Evolutionary conservation across 2,888 invertebrate genomes (phyloP).

Genomic region (Leptopilina syphax): DNA sequence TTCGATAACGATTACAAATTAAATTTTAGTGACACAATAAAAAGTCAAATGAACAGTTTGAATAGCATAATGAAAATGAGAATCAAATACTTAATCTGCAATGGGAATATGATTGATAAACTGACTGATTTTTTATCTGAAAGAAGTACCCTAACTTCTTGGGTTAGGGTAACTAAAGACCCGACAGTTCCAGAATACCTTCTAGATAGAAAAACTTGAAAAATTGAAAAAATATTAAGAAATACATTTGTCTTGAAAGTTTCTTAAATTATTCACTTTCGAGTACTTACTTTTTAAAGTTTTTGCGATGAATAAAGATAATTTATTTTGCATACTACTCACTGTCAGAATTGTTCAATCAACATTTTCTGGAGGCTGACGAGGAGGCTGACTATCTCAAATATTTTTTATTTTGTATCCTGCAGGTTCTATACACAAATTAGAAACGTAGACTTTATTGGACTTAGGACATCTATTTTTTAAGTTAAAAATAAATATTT

Average conservation of each 20-base stretch:
- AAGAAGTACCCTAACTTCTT: too few species aligned
- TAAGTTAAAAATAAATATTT: too few species aligned
- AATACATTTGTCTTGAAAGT: conserved; percentile 1
- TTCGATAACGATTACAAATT: too few species aligned
- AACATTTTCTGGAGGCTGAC: conserved; percentile 13
- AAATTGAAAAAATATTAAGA: not conserved
- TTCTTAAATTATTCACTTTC: conserved; percentile 2
- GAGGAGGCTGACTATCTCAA: not conserved
- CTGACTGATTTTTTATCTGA: too few species aligned
- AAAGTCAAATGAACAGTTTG: too few species aligned
- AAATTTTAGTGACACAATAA: too few species aligned
- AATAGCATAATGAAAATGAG: too few species aligned
- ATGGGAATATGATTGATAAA: too few species aligned
- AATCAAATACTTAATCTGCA: too few species aligned
- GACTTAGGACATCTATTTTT: not conserved
- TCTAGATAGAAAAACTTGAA: too few species aligned
- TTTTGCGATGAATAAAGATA: conserved; percentile 12
- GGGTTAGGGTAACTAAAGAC: too few species aligned
- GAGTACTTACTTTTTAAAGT: not conserved
- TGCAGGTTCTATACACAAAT: not conserved
- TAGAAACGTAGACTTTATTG: not conserved
- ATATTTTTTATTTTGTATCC: not conserved
- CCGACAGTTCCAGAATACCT: too few species aligned
- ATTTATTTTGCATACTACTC: conserved; percentile 22
- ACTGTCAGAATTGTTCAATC: not conserved